Evolutionary conservation across 2,113 vertebrate genomes (phyloP).

Genomic region (Argyrosomus japonicus): DNA sequence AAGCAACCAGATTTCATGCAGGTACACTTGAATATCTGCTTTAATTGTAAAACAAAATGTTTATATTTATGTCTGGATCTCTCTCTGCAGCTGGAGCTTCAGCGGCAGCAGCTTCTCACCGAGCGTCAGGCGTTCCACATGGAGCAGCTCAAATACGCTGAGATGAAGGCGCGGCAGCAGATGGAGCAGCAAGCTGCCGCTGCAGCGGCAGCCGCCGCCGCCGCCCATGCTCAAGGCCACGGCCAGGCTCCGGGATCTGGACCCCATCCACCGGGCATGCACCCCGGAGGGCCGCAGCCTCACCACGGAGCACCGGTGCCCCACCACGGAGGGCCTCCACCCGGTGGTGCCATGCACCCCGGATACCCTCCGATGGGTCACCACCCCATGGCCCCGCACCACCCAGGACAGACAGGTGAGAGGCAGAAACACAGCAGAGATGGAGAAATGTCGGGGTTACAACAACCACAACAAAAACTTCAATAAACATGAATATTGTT

Average conservation of each 20-base stretch:
- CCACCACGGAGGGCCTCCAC: conserved; percentile 84
- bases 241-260: conserved; percentile 64
- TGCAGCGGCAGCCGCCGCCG: conserved; percentile 64
- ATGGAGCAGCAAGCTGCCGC: conserved; percentile 90
- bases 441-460: too few species aligned
- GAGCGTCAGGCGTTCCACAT: conserved; percentile 99
- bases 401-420: conserved; percentile 90
- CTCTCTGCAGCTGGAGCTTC: conserved; percentile 90
- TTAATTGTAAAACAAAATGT: too few species aligned
- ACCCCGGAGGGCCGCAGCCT: conserved; percentile 80
- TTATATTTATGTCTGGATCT: not conserved
- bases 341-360: conserved; percentile 84
- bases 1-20: too few species aligned
- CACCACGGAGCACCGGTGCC: conserved; percentile 71
- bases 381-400: conserved; percentile 93
- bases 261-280: conserved; percentile 80
- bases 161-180: conserved; percentile 95
- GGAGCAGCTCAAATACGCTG: conserved; percentile 98
- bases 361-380: conserved; percentile 92
- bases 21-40: too few species aligned
- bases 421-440: not conserved
- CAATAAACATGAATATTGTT: too few species aligned
- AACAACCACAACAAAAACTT: too few species aligned
- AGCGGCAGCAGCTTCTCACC: conserved; percentile 96
- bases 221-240: conserved; percentile 63